Conservation (phyloP, 2,797 vertebrate species). For the Pipistrellus nathusii region DNA sequence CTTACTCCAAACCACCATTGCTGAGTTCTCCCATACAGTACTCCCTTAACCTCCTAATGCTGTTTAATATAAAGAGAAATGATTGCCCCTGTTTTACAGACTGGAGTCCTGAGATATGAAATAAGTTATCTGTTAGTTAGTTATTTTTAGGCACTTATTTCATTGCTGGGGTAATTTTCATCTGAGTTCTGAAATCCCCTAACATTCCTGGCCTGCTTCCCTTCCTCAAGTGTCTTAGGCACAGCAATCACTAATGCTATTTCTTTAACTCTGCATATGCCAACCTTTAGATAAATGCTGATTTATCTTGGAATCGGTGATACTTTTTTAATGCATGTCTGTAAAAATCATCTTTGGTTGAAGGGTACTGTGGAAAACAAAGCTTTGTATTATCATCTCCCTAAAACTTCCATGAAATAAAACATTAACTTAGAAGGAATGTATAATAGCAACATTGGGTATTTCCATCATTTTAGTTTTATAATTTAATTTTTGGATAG, state of each 20-base stretch:
- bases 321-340: neutral
- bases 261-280: neutral
- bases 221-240: neutral
- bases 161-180: neutral
- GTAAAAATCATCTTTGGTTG: neutral
- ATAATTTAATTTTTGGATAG: neutral
- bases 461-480: neutral
- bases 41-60: neutral
- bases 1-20: neutral
- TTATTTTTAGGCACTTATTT: constrained; percentile 11
- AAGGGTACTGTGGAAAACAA: neutral
- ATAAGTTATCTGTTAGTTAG: neutral
- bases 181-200: neutral
- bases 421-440: neutral
- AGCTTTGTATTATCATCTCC: constrained; percentile 8
- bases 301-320: neutral
- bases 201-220: neutral
- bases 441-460: neutral
- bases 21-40: neutral
- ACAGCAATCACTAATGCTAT: neutral
- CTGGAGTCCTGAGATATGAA: neutral
- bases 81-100: neutral
- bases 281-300: neutral
- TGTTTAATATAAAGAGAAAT: constrained; percentile 35
- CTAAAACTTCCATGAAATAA: neutral